phyloP scores from a whole-genome alignment of 2,888 invertebrate species.

The Zygogramma bicolorata region DNA sequence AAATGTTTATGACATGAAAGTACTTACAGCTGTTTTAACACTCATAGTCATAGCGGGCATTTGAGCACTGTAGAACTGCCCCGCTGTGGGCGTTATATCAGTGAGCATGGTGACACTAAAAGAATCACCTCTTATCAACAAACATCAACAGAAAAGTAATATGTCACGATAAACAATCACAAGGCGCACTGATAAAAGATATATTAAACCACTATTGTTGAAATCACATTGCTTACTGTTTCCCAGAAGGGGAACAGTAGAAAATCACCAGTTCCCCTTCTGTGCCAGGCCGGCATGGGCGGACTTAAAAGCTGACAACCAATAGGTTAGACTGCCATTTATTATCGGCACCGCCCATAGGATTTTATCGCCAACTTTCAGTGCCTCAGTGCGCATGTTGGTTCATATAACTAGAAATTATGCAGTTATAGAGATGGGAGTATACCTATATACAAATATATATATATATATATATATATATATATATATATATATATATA shows the following conservation, averaged over 20 bases:
- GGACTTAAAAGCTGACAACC: slow-evolving; percentile 50
- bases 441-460: too few species aligned
- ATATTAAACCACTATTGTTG: slow-evolving; percentile 63
- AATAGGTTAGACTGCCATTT: slow-evolving; percentile 62
- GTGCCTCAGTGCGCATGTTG: slow-evolving; percentile 57
- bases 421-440: slow-evolving; percentile 42
- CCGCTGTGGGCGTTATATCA: slow-evolving; percentile 73
- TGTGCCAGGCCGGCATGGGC: slow-evolving; percentile 49
- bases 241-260: slow-evolving; percentile 61
- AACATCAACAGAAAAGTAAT: slow-evolving; percentile 40
- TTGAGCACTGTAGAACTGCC: slow-evolving; percentile 73
- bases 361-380: slow-evolving; percentile 52
- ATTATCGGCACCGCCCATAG: slow-evolving; percentile 58
- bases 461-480: too few species aligned
- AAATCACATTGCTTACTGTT: slow-evolving; percentile 66
- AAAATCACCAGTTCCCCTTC: slow-evolving; percentile 67
- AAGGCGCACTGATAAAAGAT: slow-evolving; percentile 48
- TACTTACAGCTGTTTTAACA: slow-evolving; percentile 66
- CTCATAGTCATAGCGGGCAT: slow-evolving; percentile 74
- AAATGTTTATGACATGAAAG: too few species aligned
- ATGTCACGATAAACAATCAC: slow-evolving; percentile 52
- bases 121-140: slow-evolving; percentile 39
- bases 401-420: slow-evolving; percentile 47
- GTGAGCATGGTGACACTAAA: slow-evolving; percentile 68
- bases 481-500: too few species aligned